phyloP scores from a whole-genome alignment of 2,797 vertebrate species.

The Danio choprae region DNA sequence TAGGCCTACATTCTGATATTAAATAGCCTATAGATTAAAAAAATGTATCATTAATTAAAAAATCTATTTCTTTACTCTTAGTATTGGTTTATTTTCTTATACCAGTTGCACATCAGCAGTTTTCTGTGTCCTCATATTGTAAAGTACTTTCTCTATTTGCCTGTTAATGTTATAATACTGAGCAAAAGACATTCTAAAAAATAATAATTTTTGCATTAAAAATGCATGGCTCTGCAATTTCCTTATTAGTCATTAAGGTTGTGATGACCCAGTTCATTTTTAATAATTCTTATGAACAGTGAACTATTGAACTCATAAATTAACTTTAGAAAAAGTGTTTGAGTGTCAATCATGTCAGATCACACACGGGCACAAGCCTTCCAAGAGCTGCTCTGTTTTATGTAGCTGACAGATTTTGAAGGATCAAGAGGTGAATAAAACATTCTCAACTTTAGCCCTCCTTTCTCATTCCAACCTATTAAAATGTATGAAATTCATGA shows the following conservation, averaged over 20 bases:
- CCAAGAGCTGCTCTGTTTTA: neutral
- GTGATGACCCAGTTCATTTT: neutral
- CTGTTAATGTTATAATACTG: neutral
- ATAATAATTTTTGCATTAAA: neutral
- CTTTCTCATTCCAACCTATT: constrained; percentile 34
- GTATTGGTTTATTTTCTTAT: neutral
- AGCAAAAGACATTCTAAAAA: neutral
- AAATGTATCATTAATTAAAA: too few species aligned
- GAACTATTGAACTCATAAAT: neutral
- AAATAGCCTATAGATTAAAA: too few species aligned
- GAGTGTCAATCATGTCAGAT: neutral
- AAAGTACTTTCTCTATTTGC: neutral
- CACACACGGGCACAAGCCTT: neutral
- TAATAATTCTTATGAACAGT: neutral
- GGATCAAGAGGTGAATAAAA: constrained; percentile 12
- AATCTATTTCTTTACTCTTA: too few species aligned
- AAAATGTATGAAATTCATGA: constrained; percentile 49
- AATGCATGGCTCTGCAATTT: neutral
- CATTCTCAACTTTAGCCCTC: constrained; percentile 20
- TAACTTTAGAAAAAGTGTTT: neutral
- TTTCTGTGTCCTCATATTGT: neutral
- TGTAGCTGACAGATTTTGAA: constrained; percentile 13
- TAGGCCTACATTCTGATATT: too few species aligned
- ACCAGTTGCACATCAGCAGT: neutral
- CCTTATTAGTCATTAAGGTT: neutral